Conservation (phyloP, 2,113 vertebrate species). For the Gambusia affinis region DNA sequence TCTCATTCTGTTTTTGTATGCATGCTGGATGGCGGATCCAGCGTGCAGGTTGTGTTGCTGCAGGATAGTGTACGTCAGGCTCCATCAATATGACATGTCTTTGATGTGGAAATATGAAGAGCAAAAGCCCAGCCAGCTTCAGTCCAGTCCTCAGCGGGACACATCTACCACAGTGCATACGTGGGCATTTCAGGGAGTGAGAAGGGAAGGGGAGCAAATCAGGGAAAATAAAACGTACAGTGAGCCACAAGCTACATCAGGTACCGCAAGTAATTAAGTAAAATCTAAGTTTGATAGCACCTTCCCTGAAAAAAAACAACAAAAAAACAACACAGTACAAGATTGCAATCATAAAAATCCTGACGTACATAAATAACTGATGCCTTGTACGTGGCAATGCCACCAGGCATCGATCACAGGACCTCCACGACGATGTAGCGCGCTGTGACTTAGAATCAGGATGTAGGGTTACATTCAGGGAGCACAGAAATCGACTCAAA, state of each 20-base stretch:
- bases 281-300: neutral
- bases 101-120: conserved; percentile 79
- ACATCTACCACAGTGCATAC: conserved; percentile 39
- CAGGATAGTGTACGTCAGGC: conserved; percentile 69
- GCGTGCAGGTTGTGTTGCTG: conserved; percentile 62
- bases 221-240: conserved; percentile 1
- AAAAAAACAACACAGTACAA: no score
- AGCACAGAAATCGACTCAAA: no score
- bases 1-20: conserved; percentile 39
- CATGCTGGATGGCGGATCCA: conserved; percentile 57
- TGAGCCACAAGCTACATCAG: conserved; percentile 47
- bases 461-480: no score
- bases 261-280: conserved; percentile 6
- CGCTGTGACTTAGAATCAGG: no score
- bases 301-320: neutral
- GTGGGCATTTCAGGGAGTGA: conserved; percentile 36
- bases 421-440: no score
- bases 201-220: neutral
- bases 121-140: conserved; percentile 63
- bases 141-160: conserved; percentile 64
- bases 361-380: no score
- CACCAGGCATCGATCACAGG: no score
- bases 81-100: conserved; percentile 76
- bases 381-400: no score
- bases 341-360: no score